phyloP scores from a whole-genome alignment of 1,140 invertebrate species.

The Drosophila equinoxialis region DNA sequence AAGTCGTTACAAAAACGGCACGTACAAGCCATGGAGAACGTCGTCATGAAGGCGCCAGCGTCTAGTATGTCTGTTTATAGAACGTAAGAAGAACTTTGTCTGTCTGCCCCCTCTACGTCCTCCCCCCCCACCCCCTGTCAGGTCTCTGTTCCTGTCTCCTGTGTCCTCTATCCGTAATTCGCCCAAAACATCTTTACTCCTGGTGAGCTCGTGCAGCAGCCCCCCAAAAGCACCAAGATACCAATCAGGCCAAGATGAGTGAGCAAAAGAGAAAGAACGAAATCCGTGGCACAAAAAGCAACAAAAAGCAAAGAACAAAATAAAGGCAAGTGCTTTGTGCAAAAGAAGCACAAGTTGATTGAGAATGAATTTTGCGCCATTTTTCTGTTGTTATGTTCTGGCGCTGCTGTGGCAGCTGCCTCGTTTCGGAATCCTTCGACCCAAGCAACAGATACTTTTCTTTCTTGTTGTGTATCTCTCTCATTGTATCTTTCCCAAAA shows the following conservation, averaged over 20 bases:
- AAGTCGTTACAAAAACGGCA: slow-evolving; percentile 75
- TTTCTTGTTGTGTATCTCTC: slow-evolving; percentile 45
- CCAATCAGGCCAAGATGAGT: slow-evolving; percentile 13
- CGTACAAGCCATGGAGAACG: slow-evolving; percentile 64
- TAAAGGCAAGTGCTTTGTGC: slow-evolving; percentile 55
- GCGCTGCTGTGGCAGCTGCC: slow-evolving; percentile 64
- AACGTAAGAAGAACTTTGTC: slow-evolving; percentile 36
- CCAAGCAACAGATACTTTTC: slow-evolving; percentile 72
- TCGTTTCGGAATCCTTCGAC: slow-evolving; percentile 40
- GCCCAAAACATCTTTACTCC: not conserved
- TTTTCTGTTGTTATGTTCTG: slow-evolving; percentile 30
- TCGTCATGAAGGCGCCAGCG: slow-evolving; percentile 65
- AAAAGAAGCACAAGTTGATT: slow-evolving; percentile 68
- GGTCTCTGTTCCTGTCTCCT: slow-evolving; percentile 2
- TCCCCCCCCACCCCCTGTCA: slow-evolving; percentile 9
- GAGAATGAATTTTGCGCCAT: slow-evolving; percentile 72
- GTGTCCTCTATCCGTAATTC: not conserved
- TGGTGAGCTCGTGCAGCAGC: slow-evolving; percentile 20
- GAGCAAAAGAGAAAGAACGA: slow-evolving; percentile 28
- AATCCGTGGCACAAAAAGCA: slow-evolving; percentile 23
- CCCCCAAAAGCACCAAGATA: not conserved
- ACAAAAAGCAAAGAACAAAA: slow-evolving; percentile 20
- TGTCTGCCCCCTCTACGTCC: not conserved
- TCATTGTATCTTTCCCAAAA: slow-evolving; percentile 37
- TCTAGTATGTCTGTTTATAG: slow-evolving; percentile 72